Evolutionary conservation across 2,113 vertebrate genomes (phyloP), one percentile per base, ranked within the genome.

Genomic region (Edolisoma coerulescens): DNA sequence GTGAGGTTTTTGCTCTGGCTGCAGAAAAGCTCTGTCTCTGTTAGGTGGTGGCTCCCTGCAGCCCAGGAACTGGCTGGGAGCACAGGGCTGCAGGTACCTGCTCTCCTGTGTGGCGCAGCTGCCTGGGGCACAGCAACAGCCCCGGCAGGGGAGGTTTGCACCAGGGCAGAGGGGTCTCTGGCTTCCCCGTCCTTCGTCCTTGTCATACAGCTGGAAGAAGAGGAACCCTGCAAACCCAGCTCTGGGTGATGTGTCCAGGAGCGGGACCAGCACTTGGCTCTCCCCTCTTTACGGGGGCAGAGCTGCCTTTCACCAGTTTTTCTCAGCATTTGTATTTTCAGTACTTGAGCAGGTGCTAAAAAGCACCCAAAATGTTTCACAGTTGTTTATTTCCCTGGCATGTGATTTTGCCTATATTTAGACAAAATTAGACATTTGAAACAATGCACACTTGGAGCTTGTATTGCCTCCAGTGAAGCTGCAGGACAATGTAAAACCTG

Each of bases 21-120:
- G 45, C n/a, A 30, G 9, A 7, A 42, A 13, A 24, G 7, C 23
- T 53, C 54, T 42, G 76, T 10, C 49, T 49, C 3, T n/a, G 10
- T 1, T 3, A 1, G n/a, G 26, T 1, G 21, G 1, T 1, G 37
- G 35, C 4, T 44, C 73, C 32, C 28, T 7, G 2, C 0, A 28
- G n/a, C 35, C 44, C 45, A 13, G 3, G 12, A 23, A 14, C 12
- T 0, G 1, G 11, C 68, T 14, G 35, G 30, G 0, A 15, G 84
- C 37, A 12, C 15, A 1, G 70, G 37, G 13, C 6, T 63, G 81
- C 39, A 28, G 49, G 3, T 0, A 3, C 1, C 12, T 9, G 12
- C 49, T 59, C 23, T 39, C 24, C 67, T 6, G 47, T 3, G 13
- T 1, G 14, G 10, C 30, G 53, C 32, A 15, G 47, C 35, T 65